These are phyloP conservation scores for Stenolophus ochropezus DNA, from an alignment of 2,888 invertebrate species.

Conservation along the genomic window DNA sequence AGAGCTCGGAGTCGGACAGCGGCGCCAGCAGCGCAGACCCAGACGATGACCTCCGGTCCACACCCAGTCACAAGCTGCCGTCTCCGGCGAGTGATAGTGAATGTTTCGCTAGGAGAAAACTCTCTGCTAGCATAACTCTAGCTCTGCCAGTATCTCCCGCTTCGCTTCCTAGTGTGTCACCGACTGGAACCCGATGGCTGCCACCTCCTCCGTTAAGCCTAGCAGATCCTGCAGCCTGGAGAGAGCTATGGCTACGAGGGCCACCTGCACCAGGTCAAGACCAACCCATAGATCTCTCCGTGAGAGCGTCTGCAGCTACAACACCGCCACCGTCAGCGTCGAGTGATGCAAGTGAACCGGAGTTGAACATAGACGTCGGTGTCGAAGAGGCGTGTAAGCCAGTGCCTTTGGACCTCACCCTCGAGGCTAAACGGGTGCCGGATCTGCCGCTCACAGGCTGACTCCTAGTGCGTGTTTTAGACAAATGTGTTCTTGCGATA, in stretches of 20 bases:
- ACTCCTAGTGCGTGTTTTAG: not conserved
- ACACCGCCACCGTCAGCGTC: constrained; percentile 72
- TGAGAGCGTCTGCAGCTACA: constrained; percentile 76
- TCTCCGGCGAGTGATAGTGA: constrained; percentile 70
- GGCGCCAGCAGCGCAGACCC: constrained; percentile 87
- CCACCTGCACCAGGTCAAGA: constrained; percentile 78
- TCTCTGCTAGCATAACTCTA: constrained; percentile 62
- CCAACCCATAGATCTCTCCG: constrained; percentile 83
- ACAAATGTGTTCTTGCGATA: constrained; percentile 32
- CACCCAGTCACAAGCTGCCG: constrained; percentile 66
- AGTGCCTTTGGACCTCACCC: constrained; percentile 81
- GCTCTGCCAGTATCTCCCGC: constrained; percentile 74
- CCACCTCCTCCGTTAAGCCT: constrained; percentile 67
- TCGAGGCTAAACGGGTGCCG: constrained; percentile 66
- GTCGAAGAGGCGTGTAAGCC: constrained; percentile 76
- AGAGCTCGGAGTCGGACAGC: constrained; percentile 82
- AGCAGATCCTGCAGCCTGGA: constrained; percentile 73
- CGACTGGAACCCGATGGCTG: constrained; percentile 72
- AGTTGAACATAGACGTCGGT: constrained; percentile 65
- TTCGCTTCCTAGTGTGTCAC: constrained; percentile 76
- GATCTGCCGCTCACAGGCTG: constrained; percentile 38
- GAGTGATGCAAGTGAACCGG: constrained; percentile 54
- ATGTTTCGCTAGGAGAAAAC: constrained; percentile 68
- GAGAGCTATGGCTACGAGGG: constrained; percentile 75
- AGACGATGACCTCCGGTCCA: constrained; percentile 78